phyloP scores from a whole-genome alignment of 2,888 invertebrate genomes.

The Habroteleia sp. region DNA sequence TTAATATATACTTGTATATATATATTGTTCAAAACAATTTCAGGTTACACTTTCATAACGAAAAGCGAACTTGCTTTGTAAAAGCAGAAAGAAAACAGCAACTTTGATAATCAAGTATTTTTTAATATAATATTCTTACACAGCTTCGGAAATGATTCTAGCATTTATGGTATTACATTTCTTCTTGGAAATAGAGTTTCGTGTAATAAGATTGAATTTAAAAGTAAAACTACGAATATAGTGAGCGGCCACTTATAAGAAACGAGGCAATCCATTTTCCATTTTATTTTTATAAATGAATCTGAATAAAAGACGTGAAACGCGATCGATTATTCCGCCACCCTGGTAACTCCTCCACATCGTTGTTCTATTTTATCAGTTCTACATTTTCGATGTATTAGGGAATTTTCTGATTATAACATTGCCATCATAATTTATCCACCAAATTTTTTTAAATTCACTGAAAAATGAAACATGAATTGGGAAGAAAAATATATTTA shows the following conservation, averaged over 20 bases:
- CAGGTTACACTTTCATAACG: slow-evolving; percentile 5
- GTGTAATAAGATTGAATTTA: slow-evolving; percentile 46
- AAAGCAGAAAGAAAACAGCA: neutral
- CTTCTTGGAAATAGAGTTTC: slow-evolving; percentile 7
- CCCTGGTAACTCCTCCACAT: slow-evolving; percentile 9
- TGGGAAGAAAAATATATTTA: too few species aligned
- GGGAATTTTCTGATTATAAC: slow-evolving; percentile 42
- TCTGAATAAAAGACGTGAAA: slow-evolving; percentile 44
- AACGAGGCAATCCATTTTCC: slow-evolving; percentile 47
- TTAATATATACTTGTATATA: too few species aligned
- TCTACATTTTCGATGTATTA: slow-evolving; percentile 42
- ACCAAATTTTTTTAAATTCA: slow-evolving; percentile 9
- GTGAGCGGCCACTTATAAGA: slow-evolving; percentile 16
- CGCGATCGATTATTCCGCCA: slow-evolving; percentile 38
- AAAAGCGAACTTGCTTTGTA: neutral
- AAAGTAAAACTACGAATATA: slow-evolving; percentile 46
- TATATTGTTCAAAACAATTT: neutral
- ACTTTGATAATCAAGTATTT: slow-evolving; percentile 13
- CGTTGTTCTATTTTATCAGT: slow-evolving; percentile 38
- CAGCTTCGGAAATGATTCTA: slow-evolving; percentile 16
- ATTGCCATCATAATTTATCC: slow-evolving; percentile 46
- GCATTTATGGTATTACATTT: slow-evolving; percentile 20
- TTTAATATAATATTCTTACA: slow-evolving; percentile 1
- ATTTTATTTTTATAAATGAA: slow-evolving; percentile 52
- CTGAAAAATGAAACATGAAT: slow-evolving; percentile 19